Base-by-base conservation (phyloP, 2,888 invertebrate genomes). In the Scelioninae gen. 2 region DNA sequence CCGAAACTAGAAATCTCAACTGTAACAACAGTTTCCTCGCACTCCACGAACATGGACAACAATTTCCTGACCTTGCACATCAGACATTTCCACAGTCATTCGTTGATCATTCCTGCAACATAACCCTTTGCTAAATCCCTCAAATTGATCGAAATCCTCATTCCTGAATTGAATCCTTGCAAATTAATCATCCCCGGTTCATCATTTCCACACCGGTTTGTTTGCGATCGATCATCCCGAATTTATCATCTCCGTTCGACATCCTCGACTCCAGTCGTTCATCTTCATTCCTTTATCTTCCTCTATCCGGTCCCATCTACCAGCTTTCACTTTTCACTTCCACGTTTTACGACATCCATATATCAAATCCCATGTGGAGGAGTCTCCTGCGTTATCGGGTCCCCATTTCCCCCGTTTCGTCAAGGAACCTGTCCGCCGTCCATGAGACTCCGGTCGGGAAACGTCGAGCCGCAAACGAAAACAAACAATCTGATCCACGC, bases 401-500 rank as follows among this genome's bases (percentile, higher is more conserved):
- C 11, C 2, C 41, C 31, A 28, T 58, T n/a, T n/a, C 43, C 45
- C 57, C 11, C 28, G 15, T 13, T 4, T 18, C n/a, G 7, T 9
- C 19, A 31, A 4, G 43, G 11, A 13, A 48, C 33, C 33, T 58
- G 11, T 33, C 45, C 33, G 39, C 25, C 25, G 45, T 58, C 39
- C 57, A 58, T 58, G 31, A 45, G 19, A 41, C 13, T 3, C 13
- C 15, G 4, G 16, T 11, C 11, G 6, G 6, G n/a, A 39, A 39
- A 53, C 13, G 2, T 9, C 28, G 22, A 13, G 15, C 9, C 10
- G 18, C 16, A 31, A 52, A 52, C 55, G 19, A 31, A 55, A 55
- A 28, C 39, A 55, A 31, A 39, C 41, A 31, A 43, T 18, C 45
- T 45, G 45, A 43, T 58, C 11, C 45, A 45, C 41, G 35, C 57